phyloP scores from a whole-genome alignment of 2,113 vertebrate species.

The Marcusenius ussheri region DNA sequence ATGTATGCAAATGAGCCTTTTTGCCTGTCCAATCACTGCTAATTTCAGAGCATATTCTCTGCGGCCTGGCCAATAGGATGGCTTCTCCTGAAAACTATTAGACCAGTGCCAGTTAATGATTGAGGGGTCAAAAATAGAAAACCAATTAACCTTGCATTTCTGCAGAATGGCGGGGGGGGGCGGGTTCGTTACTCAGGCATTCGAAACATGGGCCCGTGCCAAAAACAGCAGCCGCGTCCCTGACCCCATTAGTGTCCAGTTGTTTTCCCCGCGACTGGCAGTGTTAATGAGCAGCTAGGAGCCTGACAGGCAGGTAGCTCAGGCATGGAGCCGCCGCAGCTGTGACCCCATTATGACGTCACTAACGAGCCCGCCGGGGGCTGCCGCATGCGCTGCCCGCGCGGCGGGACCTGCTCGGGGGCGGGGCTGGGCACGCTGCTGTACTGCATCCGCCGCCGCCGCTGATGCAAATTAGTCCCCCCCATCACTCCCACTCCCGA shows the following conservation, averaged over 20 bases:
- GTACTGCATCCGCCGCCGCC: background rate
- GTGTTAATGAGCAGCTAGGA: background rate
- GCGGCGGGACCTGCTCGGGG: background rate
- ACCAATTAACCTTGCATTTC: conserved; percentile 19
- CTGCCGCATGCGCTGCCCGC: background rate
- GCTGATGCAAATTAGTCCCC: background rate
- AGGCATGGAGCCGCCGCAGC: background rate
- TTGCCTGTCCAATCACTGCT: background rate
- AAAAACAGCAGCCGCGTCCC: background rate
- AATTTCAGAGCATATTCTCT: background rate
- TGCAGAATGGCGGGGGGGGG: background rate
- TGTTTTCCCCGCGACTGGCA: background rate
- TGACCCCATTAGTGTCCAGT: background rate
- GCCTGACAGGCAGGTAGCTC: background rate
- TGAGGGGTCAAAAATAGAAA: conserved; percentile 13
- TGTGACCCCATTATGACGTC: background rate
- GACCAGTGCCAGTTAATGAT: conserved; percentile 11
- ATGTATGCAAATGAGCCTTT: background rate
- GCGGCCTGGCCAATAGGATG: background rate
- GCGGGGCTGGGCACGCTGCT: background rate
- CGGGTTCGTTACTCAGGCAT: background rate
- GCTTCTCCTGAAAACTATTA: background rate
- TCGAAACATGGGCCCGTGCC: background rate
- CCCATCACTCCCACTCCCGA: background rate
- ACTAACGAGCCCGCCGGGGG: background rate